Conservation (phyloP, 2,113 vertebrate species). For the Mirounga angustirostris region DNA sequence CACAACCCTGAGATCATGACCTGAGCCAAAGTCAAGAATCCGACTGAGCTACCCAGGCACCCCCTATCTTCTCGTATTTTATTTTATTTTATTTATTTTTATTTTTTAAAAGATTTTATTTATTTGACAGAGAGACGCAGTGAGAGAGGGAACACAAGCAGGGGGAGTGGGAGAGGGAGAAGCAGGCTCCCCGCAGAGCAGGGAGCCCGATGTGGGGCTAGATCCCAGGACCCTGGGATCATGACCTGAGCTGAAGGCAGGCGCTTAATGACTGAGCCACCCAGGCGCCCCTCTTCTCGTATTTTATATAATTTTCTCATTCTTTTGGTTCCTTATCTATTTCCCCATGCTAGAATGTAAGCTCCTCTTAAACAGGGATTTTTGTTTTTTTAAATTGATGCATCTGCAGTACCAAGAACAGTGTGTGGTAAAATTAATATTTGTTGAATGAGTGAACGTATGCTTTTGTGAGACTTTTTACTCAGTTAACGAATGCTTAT, state of each 20-base stretch:
- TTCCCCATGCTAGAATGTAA: neutral
- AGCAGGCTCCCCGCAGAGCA: no score
- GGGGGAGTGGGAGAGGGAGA: no score
- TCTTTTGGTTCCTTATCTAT: neutral
- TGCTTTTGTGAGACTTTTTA: neutral
- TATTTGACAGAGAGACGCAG: no score
- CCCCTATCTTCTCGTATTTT: no score
- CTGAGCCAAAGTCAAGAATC: neutral
- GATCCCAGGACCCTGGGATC: neutral
- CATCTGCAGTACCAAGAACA: neutral
- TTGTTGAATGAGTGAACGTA: neutral
- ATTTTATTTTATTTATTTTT: no score
- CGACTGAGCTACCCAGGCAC: no score
- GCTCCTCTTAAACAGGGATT: neutral
- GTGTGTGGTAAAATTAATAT: neutral
- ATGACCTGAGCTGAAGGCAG: neutral
- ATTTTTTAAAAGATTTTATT: no score
- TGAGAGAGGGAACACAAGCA: no score
- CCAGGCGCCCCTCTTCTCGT: neutral
- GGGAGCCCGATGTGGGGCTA: neutral
- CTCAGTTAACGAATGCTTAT: neutral
- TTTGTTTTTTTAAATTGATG: neutral
- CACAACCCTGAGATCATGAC: neutral
- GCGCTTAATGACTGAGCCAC: neutral
- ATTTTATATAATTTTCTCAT: neutral